Evolutionary conservation across 1,140 invertebrate genomes (phyloP), one percentile per base, ranked within the genome.

Genomic region (Eueides isabella): DNA sequence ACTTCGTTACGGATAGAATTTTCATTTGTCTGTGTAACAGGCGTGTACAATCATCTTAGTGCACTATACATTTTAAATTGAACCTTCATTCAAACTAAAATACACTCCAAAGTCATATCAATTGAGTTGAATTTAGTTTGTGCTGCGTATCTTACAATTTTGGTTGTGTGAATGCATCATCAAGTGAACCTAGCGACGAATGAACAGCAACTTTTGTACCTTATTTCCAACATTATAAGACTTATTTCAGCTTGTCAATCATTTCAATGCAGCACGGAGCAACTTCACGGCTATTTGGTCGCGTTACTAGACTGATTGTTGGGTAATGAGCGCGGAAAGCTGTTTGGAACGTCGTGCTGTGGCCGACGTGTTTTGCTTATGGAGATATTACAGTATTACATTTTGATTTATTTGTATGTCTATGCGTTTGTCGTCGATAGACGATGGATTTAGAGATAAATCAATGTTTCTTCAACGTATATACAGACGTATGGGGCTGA

Each of bases 11-110:
- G 72, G 76, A 72, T 79, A 66, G 61, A 85, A 80, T 87, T 90
- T 90, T 85, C 86, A 90, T 90, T 85, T 86, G 75, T 81, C 75
- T 75, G 86, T 74, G 79, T 84, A 87, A 85, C 79, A 82, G 80
- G 79, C 86, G 85, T 90, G 84, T 77, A 84, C 76, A 84, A 90
- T 87, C 78, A 67, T 75, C 80, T 90, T 83, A 86, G 72, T 61
- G 33, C 65, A 68, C n/a, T 61, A 61, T 72, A 80, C 71, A 83
- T 26, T 67, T 62, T 74, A 74, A 11, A 41, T 19, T 41, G 78
- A 79, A n/a, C 76, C 67, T 30, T 38, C 2, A 11, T 16, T 16
- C 4, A 16, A 11, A 62, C 16, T 67, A 35, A 28, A 31, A n/a
- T 75, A 6, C 16, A 72, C 75, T 61, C 70, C 78, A 80, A 70